A percentile compares a stretch with the other conserved stretches of the same genome.
These are phyloP conservation scores for Archips xylosteana DNA, from an alignment of 2,888 invertebrate genomes.

Conservation along the genomic window DNA sequence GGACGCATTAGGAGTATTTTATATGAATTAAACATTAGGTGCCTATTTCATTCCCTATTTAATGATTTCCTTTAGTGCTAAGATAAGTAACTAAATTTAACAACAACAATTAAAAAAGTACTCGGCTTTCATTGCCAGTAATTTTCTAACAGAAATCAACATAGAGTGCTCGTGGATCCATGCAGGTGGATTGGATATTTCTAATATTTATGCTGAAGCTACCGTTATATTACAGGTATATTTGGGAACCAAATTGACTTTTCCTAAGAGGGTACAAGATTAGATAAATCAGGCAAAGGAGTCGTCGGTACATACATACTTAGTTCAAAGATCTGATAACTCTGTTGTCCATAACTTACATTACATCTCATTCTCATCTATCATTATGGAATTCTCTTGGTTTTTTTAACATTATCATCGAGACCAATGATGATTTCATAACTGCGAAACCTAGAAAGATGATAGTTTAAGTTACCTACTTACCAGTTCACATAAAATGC, in stretches of 20 bases:
- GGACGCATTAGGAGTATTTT: background rate
- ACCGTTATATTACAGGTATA: no score
- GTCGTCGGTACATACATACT: background rate
- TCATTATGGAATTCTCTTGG: background rate
- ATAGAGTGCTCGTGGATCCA: no score
- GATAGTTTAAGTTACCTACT: no score
- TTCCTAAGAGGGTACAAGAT: no score
- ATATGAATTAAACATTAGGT: background rate
- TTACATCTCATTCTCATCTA: background rate
- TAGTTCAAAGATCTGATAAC: background rate
- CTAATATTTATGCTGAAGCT: background rate
- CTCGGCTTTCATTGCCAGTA: background rate
- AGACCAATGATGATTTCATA: no score
- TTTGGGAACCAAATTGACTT: no score
- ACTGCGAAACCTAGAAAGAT: no score
- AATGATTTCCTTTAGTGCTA: background rate
- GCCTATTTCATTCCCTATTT: background rate
- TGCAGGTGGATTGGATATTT: background rate
- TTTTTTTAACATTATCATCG: no score
- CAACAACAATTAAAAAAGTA: background rate
- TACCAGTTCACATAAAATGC: no score
- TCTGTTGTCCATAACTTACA: background rate
- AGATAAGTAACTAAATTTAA: background rate
- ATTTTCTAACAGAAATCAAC: background rate
- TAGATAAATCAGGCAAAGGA: background rate